Evolutionary conservation across 2,113 vertebrate species (phyloP).

Genomic region (Egretta garzetta): DNA sequence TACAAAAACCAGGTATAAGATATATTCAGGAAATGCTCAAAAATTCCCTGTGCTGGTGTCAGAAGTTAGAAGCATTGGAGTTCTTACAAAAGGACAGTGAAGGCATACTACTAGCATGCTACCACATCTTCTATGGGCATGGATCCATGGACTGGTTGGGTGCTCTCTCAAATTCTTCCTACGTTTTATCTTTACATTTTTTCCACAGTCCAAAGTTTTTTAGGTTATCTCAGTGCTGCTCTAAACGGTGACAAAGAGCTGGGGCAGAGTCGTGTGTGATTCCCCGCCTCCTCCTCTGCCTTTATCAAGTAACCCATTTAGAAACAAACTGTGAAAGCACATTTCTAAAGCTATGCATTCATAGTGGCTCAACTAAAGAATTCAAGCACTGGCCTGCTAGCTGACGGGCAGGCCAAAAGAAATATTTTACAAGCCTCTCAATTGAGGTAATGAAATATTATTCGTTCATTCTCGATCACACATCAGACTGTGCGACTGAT

Average conservation of each 20-base stretch:
- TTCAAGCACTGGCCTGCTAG: background rate
- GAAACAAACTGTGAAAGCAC: background rate
- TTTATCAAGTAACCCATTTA: background rate
- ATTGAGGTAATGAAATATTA: slow-evolving; percentile 26
- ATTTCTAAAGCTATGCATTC: background rate
- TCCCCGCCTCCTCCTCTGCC: background rate
- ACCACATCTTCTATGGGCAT: background rate
- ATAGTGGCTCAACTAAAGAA: background rate
- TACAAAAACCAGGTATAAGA: background rate
- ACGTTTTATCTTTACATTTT: background rate
- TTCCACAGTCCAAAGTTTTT: background rate
- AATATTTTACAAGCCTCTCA: background rate
- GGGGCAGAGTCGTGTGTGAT: background rate
- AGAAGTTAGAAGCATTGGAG: background rate
- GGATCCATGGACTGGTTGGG: background rate
- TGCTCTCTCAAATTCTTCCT: background rate
- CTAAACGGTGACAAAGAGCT: background rate
- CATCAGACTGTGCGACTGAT: background rate
- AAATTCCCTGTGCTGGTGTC: background rate
- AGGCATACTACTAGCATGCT: background rate
- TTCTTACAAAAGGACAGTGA: background rate
- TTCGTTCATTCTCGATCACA: background rate
- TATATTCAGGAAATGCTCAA: background rate
- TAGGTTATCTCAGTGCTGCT: background rate
- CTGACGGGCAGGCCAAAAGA: background rate